These are phyloP conservation scores for Acomys russatus DNA, from an alignment of 2,797 vertebrate species.

Conservation along the genomic window DNA sequence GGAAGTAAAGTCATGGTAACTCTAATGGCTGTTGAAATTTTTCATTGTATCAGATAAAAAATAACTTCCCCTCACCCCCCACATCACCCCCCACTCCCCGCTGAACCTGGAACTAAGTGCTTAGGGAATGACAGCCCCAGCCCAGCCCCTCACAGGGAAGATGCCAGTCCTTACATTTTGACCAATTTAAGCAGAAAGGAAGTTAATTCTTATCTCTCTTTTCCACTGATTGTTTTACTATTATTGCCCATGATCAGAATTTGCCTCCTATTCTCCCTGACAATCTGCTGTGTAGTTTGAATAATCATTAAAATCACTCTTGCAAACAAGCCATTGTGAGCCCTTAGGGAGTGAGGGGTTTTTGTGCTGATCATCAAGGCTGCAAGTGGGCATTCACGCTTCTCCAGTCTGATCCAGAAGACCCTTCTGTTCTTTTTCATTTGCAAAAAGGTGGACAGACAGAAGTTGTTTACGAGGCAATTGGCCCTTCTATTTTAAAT, in stretches of 20 bases:
- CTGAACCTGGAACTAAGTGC: background rate
- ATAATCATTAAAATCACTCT: background rate
- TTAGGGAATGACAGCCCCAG: background rate
- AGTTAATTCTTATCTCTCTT: conserved; percentile 56
- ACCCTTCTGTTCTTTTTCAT: background rate
- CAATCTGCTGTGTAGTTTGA: background rate
- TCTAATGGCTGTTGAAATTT: background rate
- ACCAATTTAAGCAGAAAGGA: conserved; percentile 19
- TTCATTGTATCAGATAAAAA: background rate
- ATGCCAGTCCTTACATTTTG: conserved; percentile 23
- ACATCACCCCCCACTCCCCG: no score
- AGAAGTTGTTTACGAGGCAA: conserved; percentile 47
- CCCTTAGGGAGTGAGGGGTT: conserved; percentile 27
- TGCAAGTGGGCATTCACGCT: background rate
- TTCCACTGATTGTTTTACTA: background rate
- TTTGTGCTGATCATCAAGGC: conserved; percentile 30
- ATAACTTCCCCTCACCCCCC: background rate
- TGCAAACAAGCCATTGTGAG: background rate
- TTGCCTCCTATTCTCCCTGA: conserved; percentile 14
- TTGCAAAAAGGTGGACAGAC: conserved; percentile 34
- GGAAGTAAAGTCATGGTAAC: background rate
- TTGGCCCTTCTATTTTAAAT: conserved; percentile 27
- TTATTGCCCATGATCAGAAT: conserved; percentile 19
- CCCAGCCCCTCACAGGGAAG: background rate
- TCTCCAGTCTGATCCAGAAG: conserved; percentile 39